These are phyloP conservation scores for Zonotrichia leucophrys DNA, from an alignment of 2,113 vertebrate genomes.

Conservation along the genomic window DNA sequence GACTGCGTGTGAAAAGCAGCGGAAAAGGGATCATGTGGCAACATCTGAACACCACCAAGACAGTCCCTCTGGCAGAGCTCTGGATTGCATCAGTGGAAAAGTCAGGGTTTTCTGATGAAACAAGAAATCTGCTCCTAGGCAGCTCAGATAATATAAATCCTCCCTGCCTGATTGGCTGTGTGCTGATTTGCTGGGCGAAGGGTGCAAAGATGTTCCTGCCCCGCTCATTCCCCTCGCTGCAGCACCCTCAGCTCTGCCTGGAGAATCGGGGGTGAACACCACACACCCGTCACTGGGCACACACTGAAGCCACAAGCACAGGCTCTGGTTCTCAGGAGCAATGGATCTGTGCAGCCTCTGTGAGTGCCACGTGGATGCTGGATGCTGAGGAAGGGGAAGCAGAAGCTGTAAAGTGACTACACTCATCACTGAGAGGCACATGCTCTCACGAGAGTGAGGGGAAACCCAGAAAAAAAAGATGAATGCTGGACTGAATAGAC, in stretches of 20 bases:
- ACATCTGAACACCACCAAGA: neutral
- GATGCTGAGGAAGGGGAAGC: neutral
- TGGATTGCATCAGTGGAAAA: neutral
- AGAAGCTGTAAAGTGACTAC: neutral
- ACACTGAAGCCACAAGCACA: neutral
- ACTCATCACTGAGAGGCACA: neutral
- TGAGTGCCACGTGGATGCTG: neutral
- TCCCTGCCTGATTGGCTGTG: neutral
- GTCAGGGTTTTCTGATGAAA: neutral
- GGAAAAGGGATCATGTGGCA: neutral
- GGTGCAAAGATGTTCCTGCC: neutral
- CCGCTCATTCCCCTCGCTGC: neutral
- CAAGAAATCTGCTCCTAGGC: neutral
- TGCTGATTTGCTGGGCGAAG: neutral
- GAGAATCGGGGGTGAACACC: neutral
- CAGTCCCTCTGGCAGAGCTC: neutral
- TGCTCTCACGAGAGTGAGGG: neutral
- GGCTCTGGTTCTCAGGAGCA: neutral
- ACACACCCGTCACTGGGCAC: neutral
- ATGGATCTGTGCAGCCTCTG: neutral
- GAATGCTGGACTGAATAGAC: neutral
- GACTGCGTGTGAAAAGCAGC: rapidly evolving
- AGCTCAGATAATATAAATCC: neutral
- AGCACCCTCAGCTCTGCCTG: neutral
- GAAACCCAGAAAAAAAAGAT: neutral